Base-by-base conservation (phyloP, 2,113 vertebrate genomes). In the Suncus etruscus region DNA sequence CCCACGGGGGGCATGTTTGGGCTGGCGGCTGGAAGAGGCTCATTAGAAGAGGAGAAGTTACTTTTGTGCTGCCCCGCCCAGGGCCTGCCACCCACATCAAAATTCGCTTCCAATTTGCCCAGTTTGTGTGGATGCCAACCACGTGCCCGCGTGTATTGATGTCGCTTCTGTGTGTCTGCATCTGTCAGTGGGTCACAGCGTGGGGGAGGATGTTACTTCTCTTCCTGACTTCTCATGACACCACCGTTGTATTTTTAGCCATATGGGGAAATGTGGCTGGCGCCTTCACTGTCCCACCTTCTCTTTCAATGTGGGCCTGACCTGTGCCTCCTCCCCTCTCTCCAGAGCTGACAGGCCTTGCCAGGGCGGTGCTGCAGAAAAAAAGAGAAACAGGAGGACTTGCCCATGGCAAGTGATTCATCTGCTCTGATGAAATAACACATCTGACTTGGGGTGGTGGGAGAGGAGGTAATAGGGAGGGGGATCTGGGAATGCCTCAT, bases 161-260 rank as follows among this genome's bases (percentile, higher is more conserved):
- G 87, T 58, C 20, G 70, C 91, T 86, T 31, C 3, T 94, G 27
- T 86, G 75, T 86, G 73, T 73, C n/a, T 54, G 72, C 92, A 88
- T 90, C 96, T 50, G 69, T 83, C 85, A 79, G 88, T 68, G 81
- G 11, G 47, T 92, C 94, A 81, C 6, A 1, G 82, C 63, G 63
- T 74, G 66, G 72, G 58, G 24, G 83, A 86, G 45, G 69, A 70
- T 66, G 83, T 80, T 22, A 29, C 86, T 83, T 79, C 87, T 96
- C 96, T 78, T 15, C 89, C 32, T 20, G 83, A 83, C 96, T 95
- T 81, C 92, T 94, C 65, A 74, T 91, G 78, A 77, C 90, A 39
- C 77, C 69, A 8, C 91, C 93, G 84, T 8, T 85, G 51, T 54
- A 12, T 95, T 89, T 1, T 50, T 78, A 78, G 58, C 80, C 73